Percentiles rank a stretch among this genome's conserved stretches.
These are phyloP conservation scores for Sebastes matsubarae DNA, from an alignment of 2,797 vertebrate species.

Conservation along the genomic window DNA sequence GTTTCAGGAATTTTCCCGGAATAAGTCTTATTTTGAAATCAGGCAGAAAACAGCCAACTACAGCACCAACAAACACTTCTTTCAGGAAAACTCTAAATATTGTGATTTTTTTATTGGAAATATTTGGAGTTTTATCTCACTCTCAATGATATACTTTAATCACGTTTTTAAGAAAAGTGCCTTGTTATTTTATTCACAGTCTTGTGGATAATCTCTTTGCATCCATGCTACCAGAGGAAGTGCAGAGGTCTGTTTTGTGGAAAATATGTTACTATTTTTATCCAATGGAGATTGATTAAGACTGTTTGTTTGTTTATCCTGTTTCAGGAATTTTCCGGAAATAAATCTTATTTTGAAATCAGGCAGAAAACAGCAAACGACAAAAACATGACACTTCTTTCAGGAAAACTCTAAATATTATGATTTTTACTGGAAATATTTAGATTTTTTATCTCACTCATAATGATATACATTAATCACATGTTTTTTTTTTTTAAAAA, in stretches of 20 bases:
- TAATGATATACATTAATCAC: background rate
- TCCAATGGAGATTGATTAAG: background rate
- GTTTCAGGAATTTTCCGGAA: constrained; percentile 10
- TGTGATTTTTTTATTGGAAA: background rate
- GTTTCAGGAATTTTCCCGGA: constrained; percentile 6
- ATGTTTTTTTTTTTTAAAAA: background rate
- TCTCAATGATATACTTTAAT: background rate
- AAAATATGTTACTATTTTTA: background rate
- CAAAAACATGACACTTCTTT: background rate
- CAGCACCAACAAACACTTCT: background rate
- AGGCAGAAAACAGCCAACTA: background rate
- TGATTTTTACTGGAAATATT: background rate
- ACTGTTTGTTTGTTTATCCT: background rate
- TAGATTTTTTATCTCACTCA: background rate
- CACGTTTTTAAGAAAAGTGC: background rate
- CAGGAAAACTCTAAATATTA: background rate
- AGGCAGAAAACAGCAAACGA: background rate
- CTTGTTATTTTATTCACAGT: background rate
- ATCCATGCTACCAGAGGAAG: background rate
- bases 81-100: background rate
- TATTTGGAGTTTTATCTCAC: background rate
- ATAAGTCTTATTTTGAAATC: constrained; percentile 4
- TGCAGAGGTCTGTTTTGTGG: constrained; percentile 3
- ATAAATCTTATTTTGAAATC: constrained; percentile 4
- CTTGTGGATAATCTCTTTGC: background rate